phyloP scores from a whole-genome alignment of 2,113 vertebrate species.

The Hiodon tergisus region DNA sequence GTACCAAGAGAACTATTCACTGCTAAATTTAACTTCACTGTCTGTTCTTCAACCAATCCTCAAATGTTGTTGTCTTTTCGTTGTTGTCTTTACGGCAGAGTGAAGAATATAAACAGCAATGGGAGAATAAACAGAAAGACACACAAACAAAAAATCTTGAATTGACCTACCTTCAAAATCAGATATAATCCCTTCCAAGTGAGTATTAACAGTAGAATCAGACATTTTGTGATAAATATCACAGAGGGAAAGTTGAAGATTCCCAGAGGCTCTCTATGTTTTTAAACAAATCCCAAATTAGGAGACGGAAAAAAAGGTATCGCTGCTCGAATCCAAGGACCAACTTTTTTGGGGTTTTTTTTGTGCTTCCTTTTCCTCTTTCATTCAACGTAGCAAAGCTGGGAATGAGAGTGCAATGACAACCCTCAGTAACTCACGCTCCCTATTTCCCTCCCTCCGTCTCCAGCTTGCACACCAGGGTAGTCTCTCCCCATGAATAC shows the following conservation, averaged over 20 bases:
- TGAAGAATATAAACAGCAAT: background rate
- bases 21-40: no score
- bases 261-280: slow-evolving; percentile 52
- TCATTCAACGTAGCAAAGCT: slow-evolving; percentile 47
- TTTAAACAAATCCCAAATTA: slow-evolving; percentile 77
- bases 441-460: slow-evolving; percentile 29
- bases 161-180: slow-evolving; percentile 91
- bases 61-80: no score
- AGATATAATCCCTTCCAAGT: slow-evolving; percentile 97
- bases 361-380: slow-evolving; percentile 43
- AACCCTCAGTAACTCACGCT: slow-evolving; percentile 42
- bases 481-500: slow-evolving; percentile 34
- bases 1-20: no score
- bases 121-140: background rate
- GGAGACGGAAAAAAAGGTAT: slow-evolving; percentile 47
- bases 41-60: no score
- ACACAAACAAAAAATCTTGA: slow-evolving; percentile 9
- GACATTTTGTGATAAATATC: slow-evolving; percentile 72
- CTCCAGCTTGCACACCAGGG: slow-evolving; percentile 31
- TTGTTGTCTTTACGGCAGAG: no score
- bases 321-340: slow-evolving; percentile 54
- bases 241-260: slow-evolving; percentile 57
- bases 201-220: slow-evolving; percentile 89
- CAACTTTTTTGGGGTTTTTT: slow-evolving; percentile 52
- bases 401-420: slow-evolving; percentile 57